A percentile compares a stretch with the other conserved stretches of the same genome.
Evolutionary conservation across 2,797 vertebrate genomes (phyloP).

Genomic region (Spheniscus humboldti): DNA sequence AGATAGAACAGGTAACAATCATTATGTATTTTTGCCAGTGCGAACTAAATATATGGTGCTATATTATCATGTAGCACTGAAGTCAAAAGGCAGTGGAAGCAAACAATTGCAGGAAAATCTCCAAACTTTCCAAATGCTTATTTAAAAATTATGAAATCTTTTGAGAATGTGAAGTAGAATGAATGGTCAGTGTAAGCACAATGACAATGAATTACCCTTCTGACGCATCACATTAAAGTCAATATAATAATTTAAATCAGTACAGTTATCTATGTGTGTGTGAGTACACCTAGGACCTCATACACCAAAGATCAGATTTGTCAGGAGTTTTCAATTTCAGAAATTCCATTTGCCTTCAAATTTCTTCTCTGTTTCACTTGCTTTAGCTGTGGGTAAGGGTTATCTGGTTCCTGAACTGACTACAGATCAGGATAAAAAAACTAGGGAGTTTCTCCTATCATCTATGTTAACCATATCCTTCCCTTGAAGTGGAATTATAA

Average conservation of each 20-base stretch:
- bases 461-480: not conserved
- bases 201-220: not conserved
- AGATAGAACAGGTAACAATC: not conserved
- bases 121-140: not conserved
- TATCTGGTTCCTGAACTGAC: not conserved
- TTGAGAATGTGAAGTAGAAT: not conserved
- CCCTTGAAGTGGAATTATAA: not conserved
- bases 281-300: not conserved
- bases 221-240: not conserved
- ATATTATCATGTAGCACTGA: not conserved
- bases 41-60: not conserved
- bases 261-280: not conserved
- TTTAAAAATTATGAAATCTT: not conserved
- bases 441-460: not conserved
- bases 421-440: not conserved
- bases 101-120: not conserved
- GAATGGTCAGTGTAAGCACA: not conserved
- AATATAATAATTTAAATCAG: not conserved
- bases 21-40: not conserved
- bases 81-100: not conserved
- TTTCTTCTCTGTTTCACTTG: not conserved
- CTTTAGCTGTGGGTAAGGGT: not conserved
- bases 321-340: not conserved
- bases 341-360: not conserved
- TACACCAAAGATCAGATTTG: not conserved